Evolutionary conservation across 37 sponge, comb jelly and placozoan species (phyloP).

Genomic region (Ephydatia muelleri): DNA sequence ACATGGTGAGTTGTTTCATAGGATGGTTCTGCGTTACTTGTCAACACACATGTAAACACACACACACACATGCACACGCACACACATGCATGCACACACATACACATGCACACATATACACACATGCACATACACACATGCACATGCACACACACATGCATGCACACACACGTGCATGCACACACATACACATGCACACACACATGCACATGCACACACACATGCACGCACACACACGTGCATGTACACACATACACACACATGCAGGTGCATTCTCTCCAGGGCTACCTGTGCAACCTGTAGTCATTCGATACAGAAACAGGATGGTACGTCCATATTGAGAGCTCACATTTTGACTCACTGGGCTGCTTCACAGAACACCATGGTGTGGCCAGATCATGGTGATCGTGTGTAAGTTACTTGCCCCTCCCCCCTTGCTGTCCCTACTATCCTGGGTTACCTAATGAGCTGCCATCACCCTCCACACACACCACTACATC

Average conservation of each 20-base stretch:
- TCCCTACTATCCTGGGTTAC: no score
- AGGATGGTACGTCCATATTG: constrained; percentile 3
- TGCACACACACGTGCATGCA: constrained; percentile 33
- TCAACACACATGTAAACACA: neutral
- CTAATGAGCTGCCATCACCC: no score
- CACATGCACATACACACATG: neutral
- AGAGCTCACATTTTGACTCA: neutral
- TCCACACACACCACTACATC: no score
- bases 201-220: constrained; percentile 31
- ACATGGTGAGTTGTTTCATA: constrained; percentile 7
- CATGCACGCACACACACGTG: neutral
- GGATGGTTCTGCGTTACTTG: neutral
- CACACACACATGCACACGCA: constrained; percentile 31
- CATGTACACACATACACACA: neutral
- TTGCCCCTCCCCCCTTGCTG: neutral
- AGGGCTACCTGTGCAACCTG: constrained; percentile 48
- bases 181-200: neutral
- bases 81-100: neutral
- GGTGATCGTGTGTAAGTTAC: constrained; percentile 28
- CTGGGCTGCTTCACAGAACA: constrained; percentile 32
- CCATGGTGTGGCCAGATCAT: constrained; percentile 49
- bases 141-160: neutral
- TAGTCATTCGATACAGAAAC: constrained; percentile 47
- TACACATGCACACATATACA: constrained; percentile 26
- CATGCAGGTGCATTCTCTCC: constrained; percentile 65